phyloP scores from a whole-genome alignment of 2,113 vertebrate species.

The Drymodes brunneopygia region DNA sequence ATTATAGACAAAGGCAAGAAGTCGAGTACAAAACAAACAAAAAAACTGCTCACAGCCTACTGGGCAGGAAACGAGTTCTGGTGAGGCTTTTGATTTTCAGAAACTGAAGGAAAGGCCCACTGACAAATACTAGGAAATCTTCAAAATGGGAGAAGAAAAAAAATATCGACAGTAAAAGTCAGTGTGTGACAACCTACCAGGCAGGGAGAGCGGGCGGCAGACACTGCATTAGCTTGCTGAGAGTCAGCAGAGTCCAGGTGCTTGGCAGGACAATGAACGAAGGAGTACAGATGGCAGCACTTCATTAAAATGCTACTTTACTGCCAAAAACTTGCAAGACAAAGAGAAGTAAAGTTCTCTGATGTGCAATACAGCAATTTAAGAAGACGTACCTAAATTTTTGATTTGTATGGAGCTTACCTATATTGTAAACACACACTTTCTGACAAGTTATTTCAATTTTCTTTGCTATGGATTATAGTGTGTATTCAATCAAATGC shows the following conservation, averaged over 20 bases:
- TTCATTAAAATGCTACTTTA: constrained; percentile 62
- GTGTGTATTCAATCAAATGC: constrained; percentile 48
- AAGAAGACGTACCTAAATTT: constrained; percentile 64
- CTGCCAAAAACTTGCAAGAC: constrained; percentile 49
- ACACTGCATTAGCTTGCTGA: not conserved
- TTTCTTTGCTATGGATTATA: constrained; percentile 44
- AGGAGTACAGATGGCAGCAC: constrained; percentile 45
- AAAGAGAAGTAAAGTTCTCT: constrained; percentile 50
- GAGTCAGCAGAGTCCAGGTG: not conserved
- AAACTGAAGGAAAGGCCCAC: not conserved
- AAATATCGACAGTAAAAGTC: not conserved
- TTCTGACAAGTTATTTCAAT: constrained; percentile 21
- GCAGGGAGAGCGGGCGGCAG: not conserved
- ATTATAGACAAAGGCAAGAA: not conserved
- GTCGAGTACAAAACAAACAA: not conserved
- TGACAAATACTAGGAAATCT: not conserved
- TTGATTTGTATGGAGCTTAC: constrained; percentile 41
- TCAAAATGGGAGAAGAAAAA: not conserved
- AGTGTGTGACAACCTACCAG: not conserved
- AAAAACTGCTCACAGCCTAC: not conserved
- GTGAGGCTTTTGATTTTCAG: not conserved
- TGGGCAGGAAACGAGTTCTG: not conserved
- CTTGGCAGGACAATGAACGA: constrained; percentile 19
- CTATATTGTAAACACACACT: constrained; percentile 59
- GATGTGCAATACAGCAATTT: constrained; percentile 65